Base-by-base conservation (phyloP, 1,140 invertebrate genomes). In the Sitophilus oryzae region DNA sequence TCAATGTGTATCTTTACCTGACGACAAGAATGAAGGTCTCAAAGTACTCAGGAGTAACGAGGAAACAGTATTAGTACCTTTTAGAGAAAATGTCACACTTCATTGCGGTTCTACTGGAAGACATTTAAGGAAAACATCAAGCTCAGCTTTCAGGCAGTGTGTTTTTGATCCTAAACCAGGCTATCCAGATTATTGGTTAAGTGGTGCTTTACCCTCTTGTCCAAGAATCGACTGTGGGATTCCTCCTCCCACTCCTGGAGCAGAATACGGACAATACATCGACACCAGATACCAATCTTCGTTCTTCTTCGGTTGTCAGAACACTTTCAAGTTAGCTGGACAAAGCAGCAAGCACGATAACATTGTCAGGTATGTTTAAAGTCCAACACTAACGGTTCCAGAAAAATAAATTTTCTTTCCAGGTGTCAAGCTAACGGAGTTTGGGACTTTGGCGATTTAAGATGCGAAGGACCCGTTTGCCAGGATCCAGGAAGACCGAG, bases 401-500 rank as follows among this genome's bases (percentile, higher is more conserved):
- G 9, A 3, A 42, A 5, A 5, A 20, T 42, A 3, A 42, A 14
- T 42, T 18, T 16, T 14, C 21, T 14, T 30, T 41, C 2, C 20
- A 53, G 80, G 45, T 98, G 94, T 73, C 86, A 89, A 75, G 84
- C 84, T 1, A 93, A 93, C 69, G 91, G 90, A 5, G 85, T 91
- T 44, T 98, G 95, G 95, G 95, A 98, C 74, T 96, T 97, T 73
- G 94, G 94, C 8, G 91, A 96, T 72, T 76, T 98, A 14, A 79
- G 92, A 41, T 98, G 95, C 68, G 93, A 96, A 77, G 93, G 93
- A 50, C 92, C 93, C 16, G 92, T 96, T 1, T 97, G 94, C 71
- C 85, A 90, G 71, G 94, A 98, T 76, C 95, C 95, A 1, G 92
- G 93, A 1, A 79, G 92, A 62, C 94, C 95, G 1, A 84, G 88